Evolutionary conservation across 2,888 invertebrate genomes (phyloP).

Genomic region (Pharmacophagus antenor): DNA sequence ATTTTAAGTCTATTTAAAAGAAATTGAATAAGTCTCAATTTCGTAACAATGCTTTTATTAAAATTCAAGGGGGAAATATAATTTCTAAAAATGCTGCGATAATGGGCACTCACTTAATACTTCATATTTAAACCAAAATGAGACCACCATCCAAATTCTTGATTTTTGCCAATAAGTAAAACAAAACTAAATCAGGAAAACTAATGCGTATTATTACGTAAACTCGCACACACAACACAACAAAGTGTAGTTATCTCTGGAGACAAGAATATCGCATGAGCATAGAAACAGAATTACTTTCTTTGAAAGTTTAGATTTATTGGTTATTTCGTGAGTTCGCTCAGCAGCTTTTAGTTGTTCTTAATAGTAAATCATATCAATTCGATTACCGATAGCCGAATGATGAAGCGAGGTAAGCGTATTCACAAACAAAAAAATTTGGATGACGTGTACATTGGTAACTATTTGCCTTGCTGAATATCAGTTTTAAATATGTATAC

Average conservation of each 20-base stretch:
- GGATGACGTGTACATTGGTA: background rate
- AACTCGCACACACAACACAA: constrained; percentile 61
- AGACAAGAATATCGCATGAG: constrained; percentile 66
- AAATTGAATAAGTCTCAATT: constrained; percentile 75
- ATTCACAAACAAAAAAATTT: constrained; percentile 28
- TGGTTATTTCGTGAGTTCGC: constrained; percentile 66
- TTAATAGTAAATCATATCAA: constrained; percentile 71
- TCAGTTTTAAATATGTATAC: constrained; percentile 2
- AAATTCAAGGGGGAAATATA: background rate
- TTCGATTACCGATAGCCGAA: constrained; percentile 64
- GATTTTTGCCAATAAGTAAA: constrained; percentile 46
- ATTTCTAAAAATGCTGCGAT: background rate
- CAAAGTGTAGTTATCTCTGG: constrained; percentile 61
- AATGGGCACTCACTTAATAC: background rate
- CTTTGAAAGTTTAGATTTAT: constrained; percentile 76
- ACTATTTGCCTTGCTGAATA: background rate
- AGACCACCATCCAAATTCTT: background rate
- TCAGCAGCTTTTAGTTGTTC: constrained; percentile 67
- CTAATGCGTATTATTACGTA: constrained; percentile 58
- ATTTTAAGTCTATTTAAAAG: constrained; percentile 77
- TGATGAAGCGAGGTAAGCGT: constrained; percentile 49
- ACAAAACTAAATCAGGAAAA: constrained; percentile 51
- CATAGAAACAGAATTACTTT: constrained; percentile 72
- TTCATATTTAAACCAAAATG: too few relatives aligned
- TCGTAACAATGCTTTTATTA: constrained; percentile 60